These are phyloP conservation scores for Tyrophagus putrescentiae DNA, from an alignment of 1,140 invertebrate genomes.

Conservation along the genomic window DNA sequence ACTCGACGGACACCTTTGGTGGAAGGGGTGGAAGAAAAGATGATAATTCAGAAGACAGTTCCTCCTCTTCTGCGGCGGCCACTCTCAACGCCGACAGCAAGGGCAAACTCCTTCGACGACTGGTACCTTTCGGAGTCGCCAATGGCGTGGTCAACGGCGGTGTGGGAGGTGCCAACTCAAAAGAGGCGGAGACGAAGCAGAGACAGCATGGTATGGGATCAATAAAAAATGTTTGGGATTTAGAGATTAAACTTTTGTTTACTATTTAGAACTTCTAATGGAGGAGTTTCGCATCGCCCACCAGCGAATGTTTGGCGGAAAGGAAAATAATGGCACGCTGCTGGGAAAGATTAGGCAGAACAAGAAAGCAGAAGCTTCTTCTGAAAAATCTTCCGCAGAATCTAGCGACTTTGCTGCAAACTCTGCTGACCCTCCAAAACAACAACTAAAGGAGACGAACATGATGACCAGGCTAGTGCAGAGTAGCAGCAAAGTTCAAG, in stretches of 20 bases:
- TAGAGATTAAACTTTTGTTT: background rate
- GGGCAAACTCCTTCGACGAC: conserved; percentile 7
- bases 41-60: background rate
- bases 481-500: background rate
- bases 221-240: background rate
- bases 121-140: conserved; percentile 1
- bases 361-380: no score
- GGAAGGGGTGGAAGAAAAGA: background rate
- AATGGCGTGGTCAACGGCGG: background rate
- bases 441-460: background rate
- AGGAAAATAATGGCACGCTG: conserved; percentile 7
- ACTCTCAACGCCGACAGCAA: background rate
- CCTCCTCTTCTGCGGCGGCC: background rate
- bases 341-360: background rate
- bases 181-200: background rate
- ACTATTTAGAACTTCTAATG: conserved; percentile 26
- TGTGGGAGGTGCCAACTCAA: background rate
- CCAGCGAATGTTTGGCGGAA: conserved; percentile 27
- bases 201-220: background rate
- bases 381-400: no score
- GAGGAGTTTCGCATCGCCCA: conserved; percentile 28
- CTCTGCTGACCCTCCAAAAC: background rate
- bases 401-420: no score
- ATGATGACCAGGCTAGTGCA: background rate
- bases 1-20: background rate